Base-by-base conservation (phyloP, 2,113 vertebrate species). In the Elephantulus edwardii region DNA sequence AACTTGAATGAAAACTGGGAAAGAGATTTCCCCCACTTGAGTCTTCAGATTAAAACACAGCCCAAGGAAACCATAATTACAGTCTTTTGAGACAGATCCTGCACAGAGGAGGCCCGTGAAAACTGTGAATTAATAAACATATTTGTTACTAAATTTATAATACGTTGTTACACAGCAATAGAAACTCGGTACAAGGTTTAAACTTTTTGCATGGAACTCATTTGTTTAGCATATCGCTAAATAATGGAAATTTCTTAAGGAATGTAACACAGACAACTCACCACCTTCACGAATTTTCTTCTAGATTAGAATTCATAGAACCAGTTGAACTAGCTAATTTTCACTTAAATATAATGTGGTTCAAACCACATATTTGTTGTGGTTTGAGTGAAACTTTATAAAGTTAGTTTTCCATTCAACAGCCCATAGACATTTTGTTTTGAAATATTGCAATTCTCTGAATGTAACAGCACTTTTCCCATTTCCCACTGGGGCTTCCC, bases 361-460 rank as follows among this genome's bases (percentile, higher is more conserved):
- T 90, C 44, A 71, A 93, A 91, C 91, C 19, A 30, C n/a, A 64
- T 44, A 86, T 30, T 16, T 88, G 80, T 86, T 85, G n/a, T n/a
- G n/a, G n/a, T n/a, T n/a, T n/a, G n/a, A n/a, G n/a, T n/a, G n/a
- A n/a, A n/a, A n/a, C n/a, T n/a, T n/a, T n/a, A n/a, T n/a, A n/a
- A n/a, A n/a, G n/a, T n/a, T n/a, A n/a, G n/a, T n/a, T n/a, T n/a
- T n/a, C n/a, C n/a, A n/a, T n/a, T n/a, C n/a, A n/a, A n/a, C n/a
- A n/a, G n/a, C n/a, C n/a, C n/a, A n/a, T n/a, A n/a, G n/a, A n/a
- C n/a, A n/a, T n/a, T n/a, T n/a, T n/a, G n/a, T n/a, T n/a, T n/a
- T n/a, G n/a, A n/a, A n/a, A n/a, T n/a, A n/a, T n/a, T n/a, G n/a
- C n/a, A n/a, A n/a, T n/a, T n/a, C n/a, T n/a, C n/a, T n/a, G n/a